Evolutionary conservation across 2,113 vertebrate species (phyloP).

Genomic region (Empidonax alnorum): DNA sequence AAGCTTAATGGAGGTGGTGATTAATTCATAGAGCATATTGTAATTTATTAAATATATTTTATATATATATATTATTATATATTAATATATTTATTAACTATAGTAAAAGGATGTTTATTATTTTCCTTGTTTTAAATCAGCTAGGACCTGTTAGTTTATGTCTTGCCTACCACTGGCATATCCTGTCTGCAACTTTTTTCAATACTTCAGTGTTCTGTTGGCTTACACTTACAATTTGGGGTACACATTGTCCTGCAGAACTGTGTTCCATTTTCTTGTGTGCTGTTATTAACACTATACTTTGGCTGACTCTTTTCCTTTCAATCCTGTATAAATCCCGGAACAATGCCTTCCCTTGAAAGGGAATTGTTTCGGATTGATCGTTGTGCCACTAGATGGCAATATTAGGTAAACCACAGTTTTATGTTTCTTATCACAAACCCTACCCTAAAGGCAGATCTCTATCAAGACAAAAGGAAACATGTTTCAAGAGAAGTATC

Average conservation of each 20-base stretch:
- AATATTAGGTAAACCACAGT: constrained; percentile 23
- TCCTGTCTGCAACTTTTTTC: background rate
- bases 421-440: background rate
- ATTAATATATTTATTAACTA: too few species aligned
- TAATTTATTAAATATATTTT: background rate
- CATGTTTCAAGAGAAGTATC: background rate
- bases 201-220: background rate
- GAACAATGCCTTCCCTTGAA: background rate
- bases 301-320: background rate
- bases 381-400: constrained; percentile 54
- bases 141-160: background rate
- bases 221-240: background rate
- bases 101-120: background rate
- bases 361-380: background rate
- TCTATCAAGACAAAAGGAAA: background rate
- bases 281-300: background rate
- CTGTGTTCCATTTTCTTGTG: background rate
- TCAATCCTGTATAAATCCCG: background rate
- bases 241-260: background rate
- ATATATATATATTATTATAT: too few species aligned
- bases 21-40: background rate
- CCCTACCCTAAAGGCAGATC: background rate
- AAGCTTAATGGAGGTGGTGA: background rate
- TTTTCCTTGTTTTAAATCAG: background rate
- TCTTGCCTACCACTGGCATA: background rate